Conservation (phyloP, 1,140 invertebrate genomes). For the Venustaconcha ellipsiformis region DNA sequence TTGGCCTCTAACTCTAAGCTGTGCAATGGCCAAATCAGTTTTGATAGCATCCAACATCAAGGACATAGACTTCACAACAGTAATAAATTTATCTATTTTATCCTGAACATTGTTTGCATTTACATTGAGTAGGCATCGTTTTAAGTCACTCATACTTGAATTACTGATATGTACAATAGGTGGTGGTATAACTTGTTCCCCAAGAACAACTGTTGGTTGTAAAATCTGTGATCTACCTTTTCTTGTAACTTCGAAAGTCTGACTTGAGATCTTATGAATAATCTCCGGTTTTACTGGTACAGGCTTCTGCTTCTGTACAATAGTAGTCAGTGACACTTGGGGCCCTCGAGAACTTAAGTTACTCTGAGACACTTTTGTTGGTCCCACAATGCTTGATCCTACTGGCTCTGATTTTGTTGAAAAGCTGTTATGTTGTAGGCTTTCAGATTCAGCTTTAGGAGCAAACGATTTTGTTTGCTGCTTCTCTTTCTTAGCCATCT, state of each 20-base stretch:
- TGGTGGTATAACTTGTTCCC: too few species aligned
- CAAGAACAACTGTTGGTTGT: too few species aligned
- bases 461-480: slow-evolving; percentile 2
- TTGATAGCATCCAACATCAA: slow-evolving; percentile 20
- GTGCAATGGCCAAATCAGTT: slow-evolving; percentile 27
- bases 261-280: too few species aligned
- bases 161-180: too few species aligned
- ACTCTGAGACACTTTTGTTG: slow-evolving; percentile 17
- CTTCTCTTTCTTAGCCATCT: slow-evolving; percentile 17
- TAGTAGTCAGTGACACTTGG: slow-evolving; percentile 9
- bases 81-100: slow-evolving; percentile 18
- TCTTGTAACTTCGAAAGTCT: too few species aligned
- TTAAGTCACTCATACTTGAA: too few species aligned
- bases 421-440: too few species aligned
- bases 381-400: background rate
- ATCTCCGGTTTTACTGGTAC: too few species aligned
- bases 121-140: too few species aligned
- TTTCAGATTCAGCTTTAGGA: too few species aligned
- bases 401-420: slow-evolving; percentile 1
- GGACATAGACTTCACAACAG: slow-evolving; percentile 15
- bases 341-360: background rate
- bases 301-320: too few species aligned
- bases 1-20: slow-evolving; percentile 5
- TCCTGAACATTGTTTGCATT: slow-evolving; percentile 16
- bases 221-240: too few species aligned